phyloP scores from a whole-genome alignment of 2,113 vertebrate genomes.

The Cygnus buccinator region DNA sequence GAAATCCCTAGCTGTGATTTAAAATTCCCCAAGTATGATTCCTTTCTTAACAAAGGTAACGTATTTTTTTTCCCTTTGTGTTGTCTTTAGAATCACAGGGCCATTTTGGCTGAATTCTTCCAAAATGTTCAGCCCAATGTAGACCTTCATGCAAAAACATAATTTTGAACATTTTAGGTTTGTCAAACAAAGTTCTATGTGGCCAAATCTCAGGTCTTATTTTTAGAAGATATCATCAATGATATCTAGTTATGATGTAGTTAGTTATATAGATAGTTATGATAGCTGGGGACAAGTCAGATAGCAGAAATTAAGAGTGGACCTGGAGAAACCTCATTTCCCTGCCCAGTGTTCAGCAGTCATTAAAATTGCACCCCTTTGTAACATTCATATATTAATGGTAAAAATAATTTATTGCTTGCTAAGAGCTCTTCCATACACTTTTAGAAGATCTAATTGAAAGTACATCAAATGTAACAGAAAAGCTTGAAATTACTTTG shows the following conservation, averaged over 20 bases:
- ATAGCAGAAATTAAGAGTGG: background rate
- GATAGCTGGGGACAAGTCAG: background rate
- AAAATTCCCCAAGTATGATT: background rate
- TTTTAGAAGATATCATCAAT: background rate
- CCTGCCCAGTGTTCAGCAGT: background rate
- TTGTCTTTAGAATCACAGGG: background rate
- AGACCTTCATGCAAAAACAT: background rate
- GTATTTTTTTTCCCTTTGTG: background rate
- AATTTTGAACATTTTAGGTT: background rate
- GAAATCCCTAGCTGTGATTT: background rate
- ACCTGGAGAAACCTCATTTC: background rate
- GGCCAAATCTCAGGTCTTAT: background rate
- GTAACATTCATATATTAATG: background rate
- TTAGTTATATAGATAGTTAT: background rate
- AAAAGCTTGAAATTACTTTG: constrained; percentile 6
- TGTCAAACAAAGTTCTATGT: background rate
- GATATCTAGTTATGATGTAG: rapidly evolving
- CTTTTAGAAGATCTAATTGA: background rate
- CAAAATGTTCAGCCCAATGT: background rate
- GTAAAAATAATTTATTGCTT: background rate
- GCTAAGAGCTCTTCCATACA: background rate
- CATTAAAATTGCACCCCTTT: background rate
- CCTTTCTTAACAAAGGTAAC: background rate
- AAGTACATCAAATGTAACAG: constrained; percentile 6
- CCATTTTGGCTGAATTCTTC: background rate